Percentiles rank a stretch among this genome's conserved stretches.
Conservation (phyloP, 1,140 invertebrate genomes). For the Yoshiicerus persimilis region DNA sequence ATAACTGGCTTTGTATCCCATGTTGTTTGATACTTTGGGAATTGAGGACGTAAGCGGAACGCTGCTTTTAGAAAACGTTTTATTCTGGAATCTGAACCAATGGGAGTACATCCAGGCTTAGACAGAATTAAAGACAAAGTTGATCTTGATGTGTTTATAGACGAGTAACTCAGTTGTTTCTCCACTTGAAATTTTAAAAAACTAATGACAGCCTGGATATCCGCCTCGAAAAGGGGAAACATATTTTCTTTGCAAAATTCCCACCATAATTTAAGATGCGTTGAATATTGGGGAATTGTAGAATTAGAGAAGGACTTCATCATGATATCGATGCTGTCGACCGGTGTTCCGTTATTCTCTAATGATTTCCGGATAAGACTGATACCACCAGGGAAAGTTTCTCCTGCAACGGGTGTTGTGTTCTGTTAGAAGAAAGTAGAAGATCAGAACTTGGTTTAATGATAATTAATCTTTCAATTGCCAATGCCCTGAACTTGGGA, state of each 20-base stretch:
- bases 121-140: background rate
- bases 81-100: background rate
- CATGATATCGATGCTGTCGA: background rate
- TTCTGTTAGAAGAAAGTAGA: background rate
- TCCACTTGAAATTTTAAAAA: background rate
- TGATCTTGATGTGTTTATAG: background rate
- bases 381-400: background rate
- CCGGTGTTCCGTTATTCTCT: background rate
- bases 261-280: background rate
- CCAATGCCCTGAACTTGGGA: background rate
- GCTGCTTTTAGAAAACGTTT: constrained; percentile 5
- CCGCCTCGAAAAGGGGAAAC: background rate
- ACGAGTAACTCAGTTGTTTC: background rate
- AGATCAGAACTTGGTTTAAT: background rate
- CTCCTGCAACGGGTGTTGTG: background rate
- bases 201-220: background rate
- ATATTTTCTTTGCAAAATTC: background rate
- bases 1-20: background rate
- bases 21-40: background rate
- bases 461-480: background rate
- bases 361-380: background rate
- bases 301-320: background rate
- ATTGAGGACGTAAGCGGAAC: background rate
- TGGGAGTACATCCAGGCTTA: background rate
- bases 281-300: background rate